phyloP scores from a whole-genome alignment of 2,797 vertebrate genomes.

The Hylomyscus alleni region DNA sequence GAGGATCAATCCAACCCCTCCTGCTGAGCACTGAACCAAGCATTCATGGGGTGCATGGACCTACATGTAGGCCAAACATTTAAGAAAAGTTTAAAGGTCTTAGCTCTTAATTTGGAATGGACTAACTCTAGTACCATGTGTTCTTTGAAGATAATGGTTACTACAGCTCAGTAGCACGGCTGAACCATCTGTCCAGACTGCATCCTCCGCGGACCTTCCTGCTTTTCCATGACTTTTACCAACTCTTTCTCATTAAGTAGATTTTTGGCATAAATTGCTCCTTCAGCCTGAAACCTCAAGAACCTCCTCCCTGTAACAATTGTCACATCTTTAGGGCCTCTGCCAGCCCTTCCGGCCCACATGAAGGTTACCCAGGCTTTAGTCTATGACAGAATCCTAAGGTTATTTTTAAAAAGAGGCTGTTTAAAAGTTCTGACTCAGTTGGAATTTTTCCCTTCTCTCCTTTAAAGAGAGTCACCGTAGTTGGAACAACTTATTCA shows the following conservation, averaged over 20 bases:
- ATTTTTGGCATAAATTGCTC: conserved; percentile 1
- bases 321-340: background rate
- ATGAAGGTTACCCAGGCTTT: conserved; percentile 25
- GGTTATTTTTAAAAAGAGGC: conserved; percentile 58
- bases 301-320: background rate
- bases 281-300: conserved; percentile 16
- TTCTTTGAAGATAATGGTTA: background rate
- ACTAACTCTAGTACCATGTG: background rate
- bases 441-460: conserved; percentile 18
- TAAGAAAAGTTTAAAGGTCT: background rate
- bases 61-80: background rate
- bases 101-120: background rate
- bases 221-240: conserved; percentile 24
- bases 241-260: conserved; percentile 24
- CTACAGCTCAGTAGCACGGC: background rate
- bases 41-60: background rate
- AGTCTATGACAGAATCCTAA: conserved; percentile 17
- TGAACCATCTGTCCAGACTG: background rate
- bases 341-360: background rate
- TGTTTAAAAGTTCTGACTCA: conserved; percentile 55
- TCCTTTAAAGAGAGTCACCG: conserved; percentile 64
- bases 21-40: background rate
- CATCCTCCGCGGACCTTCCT: background rate
- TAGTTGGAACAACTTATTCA: conserved; percentile 61
- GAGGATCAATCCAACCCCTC: background rate